Base-by-base conservation (phyloP, 2,888 invertebrate species). In the Ommatoiulus sabulosus region DNA sequence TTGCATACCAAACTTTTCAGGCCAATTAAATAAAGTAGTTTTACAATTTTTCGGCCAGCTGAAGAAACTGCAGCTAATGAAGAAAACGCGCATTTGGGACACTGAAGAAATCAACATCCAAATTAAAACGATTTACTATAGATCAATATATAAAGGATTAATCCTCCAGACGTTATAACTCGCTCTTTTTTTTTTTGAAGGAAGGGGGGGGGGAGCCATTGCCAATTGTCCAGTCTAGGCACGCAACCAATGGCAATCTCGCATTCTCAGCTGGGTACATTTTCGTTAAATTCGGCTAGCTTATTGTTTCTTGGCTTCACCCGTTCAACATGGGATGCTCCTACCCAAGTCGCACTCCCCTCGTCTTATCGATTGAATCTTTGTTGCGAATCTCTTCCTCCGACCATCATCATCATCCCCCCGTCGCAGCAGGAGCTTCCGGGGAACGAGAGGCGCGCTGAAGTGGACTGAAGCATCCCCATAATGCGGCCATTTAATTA, bases 401-500 rank as follows among this genome's bases (percentile, higher is more conserved):
- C 63, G 63, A 63, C n/a, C n/a, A 63, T 63, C 63, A 17, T n/a
- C 46, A 46, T 63, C 63, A 63, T n/a, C 63, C 12, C 52, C 52
- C 52, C 15, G 20, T 7, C 63, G 17, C 63, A n/a, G 7, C 63
- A 20, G 63, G 63, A n/a, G 63, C 17, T 63, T 63, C 63, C 63
- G 63, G 63, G 3, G 4, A 63, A 63, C 63, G n/a, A 63, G 7
- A 63, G n/a, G n/a, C n/a, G 63, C 63, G 7, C 5, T 63, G 63
- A 63, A 63, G 63, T 63, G 63, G 63, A n/a, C 63, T 63, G n/a
- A n/a, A 63, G 63, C 63, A 63, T 63, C 63, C 63, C n/a, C 8
- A 17, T 63, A 63, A 63, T 63, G 20, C 20, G 63, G n/a, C 63
- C 63, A n/a, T 63, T 63, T 63, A 63, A 63, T 63, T 63, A 63